A percentile compares a stretch with the other conserved stretches of the same genome.
Conservation (phyloP, 2,113 vertebrate genomes). For the Macaca nemestrina region DNA sequence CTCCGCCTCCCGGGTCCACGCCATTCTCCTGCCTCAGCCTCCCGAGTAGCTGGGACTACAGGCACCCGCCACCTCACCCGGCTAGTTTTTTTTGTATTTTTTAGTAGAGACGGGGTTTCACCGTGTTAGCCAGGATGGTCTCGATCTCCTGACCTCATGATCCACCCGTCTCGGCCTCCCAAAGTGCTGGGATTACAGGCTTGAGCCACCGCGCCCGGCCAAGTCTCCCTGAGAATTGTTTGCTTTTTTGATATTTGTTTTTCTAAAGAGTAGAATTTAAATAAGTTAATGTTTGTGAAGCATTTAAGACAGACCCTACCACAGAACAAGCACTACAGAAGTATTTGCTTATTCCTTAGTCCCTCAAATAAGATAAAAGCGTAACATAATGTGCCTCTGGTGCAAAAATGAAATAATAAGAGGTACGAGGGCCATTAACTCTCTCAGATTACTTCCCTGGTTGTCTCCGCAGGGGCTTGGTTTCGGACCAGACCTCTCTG, state of each 20-base stretch:
- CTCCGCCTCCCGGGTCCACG: too few relatives aligned
- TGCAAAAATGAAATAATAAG: background rate
- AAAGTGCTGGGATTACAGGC: too few relatives aligned
- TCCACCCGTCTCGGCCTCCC: too few relatives aligned
- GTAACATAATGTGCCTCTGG: background rate
- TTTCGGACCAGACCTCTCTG: background rate
- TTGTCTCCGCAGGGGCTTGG: background rate
- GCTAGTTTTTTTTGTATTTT: too few relatives aligned
- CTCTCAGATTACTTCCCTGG: background rate
- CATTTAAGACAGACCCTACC: background rate
- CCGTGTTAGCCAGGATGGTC: too few relatives aligned
- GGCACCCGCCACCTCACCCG: too few relatives aligned
- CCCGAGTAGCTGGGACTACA: too few relatives aligned
- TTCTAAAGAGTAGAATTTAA: slow-evolving; percentile 33
- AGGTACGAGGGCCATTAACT: background rate
- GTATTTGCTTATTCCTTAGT: background rate
- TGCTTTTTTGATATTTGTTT: background rate
- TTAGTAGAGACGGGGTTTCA: too few relatives aligned
- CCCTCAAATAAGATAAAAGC: slow-evolving; percentile 21
- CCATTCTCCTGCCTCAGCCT: too few relatives aligned
- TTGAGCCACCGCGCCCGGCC: background rate
- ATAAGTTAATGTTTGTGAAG: background rate
- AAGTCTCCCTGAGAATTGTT: background rate
- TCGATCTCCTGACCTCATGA: too few relatives aligned
- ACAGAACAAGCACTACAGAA: background rate